A percentile compares a stretch with the other conserved stretches of the same genome.
Conservation (phyloP, 2,797 vertebrate species). For the Peromyscus nudipes region DNA sequence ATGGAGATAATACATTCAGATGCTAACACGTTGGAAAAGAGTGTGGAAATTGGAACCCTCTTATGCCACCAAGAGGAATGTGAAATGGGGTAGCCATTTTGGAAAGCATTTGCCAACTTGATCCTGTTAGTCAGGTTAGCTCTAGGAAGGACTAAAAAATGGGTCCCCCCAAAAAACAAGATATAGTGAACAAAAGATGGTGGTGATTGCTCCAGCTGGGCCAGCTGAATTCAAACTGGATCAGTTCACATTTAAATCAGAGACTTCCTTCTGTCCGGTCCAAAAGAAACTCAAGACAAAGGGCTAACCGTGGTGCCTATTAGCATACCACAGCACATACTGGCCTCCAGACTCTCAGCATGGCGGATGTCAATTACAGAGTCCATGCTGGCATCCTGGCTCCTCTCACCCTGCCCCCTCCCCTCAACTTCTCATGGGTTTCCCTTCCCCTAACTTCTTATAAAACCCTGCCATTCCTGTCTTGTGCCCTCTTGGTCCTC, state of each 20-base stretch:
- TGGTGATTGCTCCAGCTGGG: background rate
- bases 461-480: background rate
- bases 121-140: background rate
- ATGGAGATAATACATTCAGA: conserved; percentile 13
- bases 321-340: background rate
- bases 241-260: background rate
- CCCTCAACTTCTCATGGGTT: background rate
- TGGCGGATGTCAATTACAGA: background rate
- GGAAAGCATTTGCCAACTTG: background rate
- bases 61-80: background rate
- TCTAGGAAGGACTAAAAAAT: background rate
- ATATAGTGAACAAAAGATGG: background rate
- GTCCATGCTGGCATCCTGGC: background rate
- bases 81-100: background rate
- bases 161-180: background rate
- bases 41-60: conserved; percentile 2
- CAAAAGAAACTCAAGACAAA: background rate
- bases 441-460: background rate
- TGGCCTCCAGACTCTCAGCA: background rate
- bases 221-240: background rate
- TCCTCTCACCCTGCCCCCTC: background rate
- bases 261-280: background rate
- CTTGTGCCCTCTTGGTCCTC: too few relatives aligned
- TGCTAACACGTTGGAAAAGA: background rate
- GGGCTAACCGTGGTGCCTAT: background rate